Evolutionary conservation across 2,113 vertebrate genomes (phyloP), one percentile per base, ranked within the genome.

Genomic region (Merops nubicus): DNA sequence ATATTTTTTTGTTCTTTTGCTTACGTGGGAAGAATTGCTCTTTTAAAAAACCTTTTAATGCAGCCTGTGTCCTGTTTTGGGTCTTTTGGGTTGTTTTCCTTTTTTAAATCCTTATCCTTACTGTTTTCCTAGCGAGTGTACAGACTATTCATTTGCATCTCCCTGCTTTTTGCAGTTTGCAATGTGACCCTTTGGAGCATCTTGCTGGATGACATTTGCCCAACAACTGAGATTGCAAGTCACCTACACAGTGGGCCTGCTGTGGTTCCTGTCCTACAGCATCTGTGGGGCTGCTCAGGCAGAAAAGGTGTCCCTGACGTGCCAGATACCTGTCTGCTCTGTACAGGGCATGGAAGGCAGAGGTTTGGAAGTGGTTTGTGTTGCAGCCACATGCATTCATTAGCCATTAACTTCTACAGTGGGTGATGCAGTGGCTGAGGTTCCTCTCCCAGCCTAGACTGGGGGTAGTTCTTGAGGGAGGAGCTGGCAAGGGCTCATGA

Each of bases 361-460:
- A 36, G 15, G 0, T 5, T 79, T 68, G 65, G 60, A 88, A 65
- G 57, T 33, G 21, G 23, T 48, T 48, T 38, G 40, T 73, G 62
- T 80, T 81, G 53, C 40, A 67, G 68, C 34, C 29, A 6, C 29
- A 1, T 10, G 36, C 0, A 0, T 68, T 78, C 50, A 22, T 53
- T 63, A 68, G 22, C 43, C 38, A 42, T 8, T 42, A 72, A 17
- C 33, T 75, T 40, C 62, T 42, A 4, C 11, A 5, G 18, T 13
- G n/a, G 31, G 11, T 28, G 48, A 42, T 33, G n/a, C 11, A 12
- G 33, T 26, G 29, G 20, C 28, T 60, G 68, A 69, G 12, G 11
- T 33, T 73, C 51, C 69, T 40, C 9, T 29, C 56, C 42, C 28
- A 57, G 25, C 13, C 31, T 36, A 26, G 42, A 21, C 15, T 53